Conservation (phyloP, 1,140 invertebrate species). For the Zaprionus capensis region DNA sequence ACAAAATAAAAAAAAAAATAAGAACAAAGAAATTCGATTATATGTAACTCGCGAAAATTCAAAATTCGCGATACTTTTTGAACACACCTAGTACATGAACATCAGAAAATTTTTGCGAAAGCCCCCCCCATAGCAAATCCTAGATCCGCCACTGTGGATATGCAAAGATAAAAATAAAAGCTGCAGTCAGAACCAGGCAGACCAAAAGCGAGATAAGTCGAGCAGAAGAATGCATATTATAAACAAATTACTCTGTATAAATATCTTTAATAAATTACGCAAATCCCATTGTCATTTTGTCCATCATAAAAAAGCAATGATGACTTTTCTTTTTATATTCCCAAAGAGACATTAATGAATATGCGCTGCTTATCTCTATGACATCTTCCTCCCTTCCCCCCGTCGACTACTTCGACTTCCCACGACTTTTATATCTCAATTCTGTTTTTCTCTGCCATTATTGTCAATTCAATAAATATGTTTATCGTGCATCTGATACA, state of each 20-base stretch:
- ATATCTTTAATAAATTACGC: background rate
- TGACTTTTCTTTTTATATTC: background rate
- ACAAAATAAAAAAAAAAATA: too few relatives aligned
- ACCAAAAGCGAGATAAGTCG: background rate
- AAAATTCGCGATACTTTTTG: too few relatives aligned
- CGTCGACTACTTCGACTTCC: background rate
- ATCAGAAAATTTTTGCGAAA: too few relatives aligned
- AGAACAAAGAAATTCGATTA: too few relatives aligned
- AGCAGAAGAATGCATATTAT: background rate
- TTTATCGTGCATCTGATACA: conserved; percentile 1
- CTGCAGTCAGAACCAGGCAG: background rate
- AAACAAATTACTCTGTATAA: background rate
- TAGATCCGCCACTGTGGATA: too few relatives aligned
- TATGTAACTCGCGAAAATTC: too few relatives aligned
- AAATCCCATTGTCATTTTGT: conserved; percentile 2
- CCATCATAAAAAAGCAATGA: conserved; percentile 3
- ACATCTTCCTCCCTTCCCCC: background rate
- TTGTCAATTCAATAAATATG: conserved; percentile 2
- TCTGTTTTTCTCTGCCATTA: conserved; percentile 1
- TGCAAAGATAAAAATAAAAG: too few relatives aligned
- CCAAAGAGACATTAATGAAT: background rate
- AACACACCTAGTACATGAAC: too few relatives aligned
- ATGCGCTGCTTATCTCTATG: background rate
- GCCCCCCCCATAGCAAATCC: too few relatives aligned
- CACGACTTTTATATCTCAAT: background rate